Evolutionary conservation across 2,113 vertebrate species (phyloP).

Genomic region (Sebastes schlegelii): DNA sequence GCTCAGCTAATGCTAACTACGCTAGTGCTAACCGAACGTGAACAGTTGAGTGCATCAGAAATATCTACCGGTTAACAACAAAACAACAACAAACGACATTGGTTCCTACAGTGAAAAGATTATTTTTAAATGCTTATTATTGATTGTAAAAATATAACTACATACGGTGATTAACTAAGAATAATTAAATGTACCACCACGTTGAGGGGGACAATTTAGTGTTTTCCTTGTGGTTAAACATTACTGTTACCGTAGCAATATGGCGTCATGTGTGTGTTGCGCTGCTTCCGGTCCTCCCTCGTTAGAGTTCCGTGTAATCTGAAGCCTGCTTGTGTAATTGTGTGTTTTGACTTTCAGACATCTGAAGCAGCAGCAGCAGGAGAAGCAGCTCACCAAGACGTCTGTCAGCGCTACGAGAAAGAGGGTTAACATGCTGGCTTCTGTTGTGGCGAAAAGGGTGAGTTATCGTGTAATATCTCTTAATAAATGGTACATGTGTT

Average conservation of each 20-base stretch:
- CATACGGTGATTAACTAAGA: too few species aligned
- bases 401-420: neutral
- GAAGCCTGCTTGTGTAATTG: slow-evolving; percentile 33
- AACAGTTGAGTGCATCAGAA: slow-evolving; percentile 1
- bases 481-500: neutral
- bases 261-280: neutral
- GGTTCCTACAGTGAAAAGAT: slow-evolving; percentile 37
- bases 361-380: too few species aligned
- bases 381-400: neutral
- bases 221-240: neutral
- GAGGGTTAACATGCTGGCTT: slow-evolving; percentile 66
- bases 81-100: slow-evolving; percentile 27
- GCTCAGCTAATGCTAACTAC: slow-evolving; percentile 42
- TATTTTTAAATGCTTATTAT: too few species aligned
- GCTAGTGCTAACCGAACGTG: slow-evolving; percentile 49
- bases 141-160: too few species aligned
- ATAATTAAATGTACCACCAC: neutral
- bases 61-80: slow-evolving; percentile 50
- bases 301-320: neutral
- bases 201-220: neutral
- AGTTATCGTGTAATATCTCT: slow-evolving; percentile 33
- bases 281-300: neutral
- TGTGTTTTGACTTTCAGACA: slow-evolving; percentile 24
- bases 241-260: neutral
- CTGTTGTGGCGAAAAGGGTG: slow-evolving; percentile 67